Percentiles rank a stretch among this genome's conserved stretches.
phyloP scores from a whole-genome alignment of 2,888 invertebrate genomes.

The Rhamnusium bicolor region DNA sequence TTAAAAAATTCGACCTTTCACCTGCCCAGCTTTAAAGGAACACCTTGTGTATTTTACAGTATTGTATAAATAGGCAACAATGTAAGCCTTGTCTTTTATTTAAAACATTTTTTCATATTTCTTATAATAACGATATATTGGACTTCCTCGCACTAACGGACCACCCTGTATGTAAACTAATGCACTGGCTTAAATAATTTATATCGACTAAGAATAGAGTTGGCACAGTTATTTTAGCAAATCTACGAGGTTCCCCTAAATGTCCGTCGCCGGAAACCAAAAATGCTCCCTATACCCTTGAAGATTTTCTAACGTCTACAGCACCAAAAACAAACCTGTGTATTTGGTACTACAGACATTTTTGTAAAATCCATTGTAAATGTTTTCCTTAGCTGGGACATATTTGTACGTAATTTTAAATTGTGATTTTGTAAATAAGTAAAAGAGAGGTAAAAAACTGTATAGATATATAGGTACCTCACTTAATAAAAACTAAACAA shows the following conservation, averaged over 20 bases:
- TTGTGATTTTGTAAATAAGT: constrained; percentile 70
- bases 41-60: too few relatives aligned
- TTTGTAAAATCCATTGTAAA: constrained; percentile 20
- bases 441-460: constrained; percentile 46
- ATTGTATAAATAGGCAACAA: too few relatives aligned
- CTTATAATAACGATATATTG: too few relatives aligned
- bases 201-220: neutral
- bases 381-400: constrained; percentile 33
- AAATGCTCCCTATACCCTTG: constrained; percentile 10
- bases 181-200: too few relatives aligned
- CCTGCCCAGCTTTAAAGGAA: too few relatives aligned
- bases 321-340: neutral
- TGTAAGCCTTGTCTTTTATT: too few relatives aligned
- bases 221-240: neutral
- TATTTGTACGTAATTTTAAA: constrained; percentile 69
- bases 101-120: too few relatives aligned
- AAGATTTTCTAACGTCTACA: constrained; percentile 13
- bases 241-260: constrained; percentile 2
- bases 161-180: too few relatives aligned
- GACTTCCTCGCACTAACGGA: too few relatives aligned
- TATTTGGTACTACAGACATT: constrained; percentile 18
- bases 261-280: constrained; percentile 23
- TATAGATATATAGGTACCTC: constrained; percentile 52
- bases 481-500: constrained; percentile 29
- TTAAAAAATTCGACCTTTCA: too few relatives aligned